Base-by-base conservation (phyloP, 2,113 vertebrate genomes). In the Meriones unguiculatus region DNA sequence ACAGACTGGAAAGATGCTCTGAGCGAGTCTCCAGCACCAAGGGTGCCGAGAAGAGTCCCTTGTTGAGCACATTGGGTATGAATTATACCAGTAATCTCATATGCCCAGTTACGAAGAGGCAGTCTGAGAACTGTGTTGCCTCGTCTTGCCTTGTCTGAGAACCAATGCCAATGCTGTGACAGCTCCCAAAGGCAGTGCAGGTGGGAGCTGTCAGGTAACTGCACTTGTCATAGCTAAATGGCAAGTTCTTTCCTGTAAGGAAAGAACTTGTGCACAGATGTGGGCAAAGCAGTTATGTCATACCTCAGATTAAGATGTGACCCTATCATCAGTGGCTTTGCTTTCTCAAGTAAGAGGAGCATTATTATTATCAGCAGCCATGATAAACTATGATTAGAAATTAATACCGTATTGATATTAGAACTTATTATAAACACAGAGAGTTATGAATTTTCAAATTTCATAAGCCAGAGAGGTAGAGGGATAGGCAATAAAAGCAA, bases 241-340 rank as follows among this genome's bases (percentile, higher is more conserved):
- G 80, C 18, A 95, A 64, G 14, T 75, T 90, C 18, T 90, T 93
- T 87, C 50, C 65, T 95, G 35, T 32, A 87, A 85, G 50, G 25
- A 25, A 92, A n/a, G n/a, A n/a, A n/a, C n/a, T n/a, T n/a, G n/a
- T 14, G 2, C 41, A 50, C 38, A 87, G 11, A 38, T 3, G 2
- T 89, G 20, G 46, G 24, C 38, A 14, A 14, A 69, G 50, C 5
- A 38, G 57, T 69, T 64, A 70, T 65, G 32, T 22, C 32, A 38
- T 57, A 80, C 52, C 41, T 76, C 59, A 32, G 32, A 59, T 35
- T n/a, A 25, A 90, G 76, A 52, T 25, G 2, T 32, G 86, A 89
- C 25, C 41, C 20, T 52, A 46, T 12, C 9, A 73, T 57, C 57
- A 89, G 64, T 88, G 41, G 3, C 17, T 76, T 57, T 64, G 32